phyloP scores from a whole-genome alignment of 2,797 vertebrate species.

The Crax fasciolata region DNA sequence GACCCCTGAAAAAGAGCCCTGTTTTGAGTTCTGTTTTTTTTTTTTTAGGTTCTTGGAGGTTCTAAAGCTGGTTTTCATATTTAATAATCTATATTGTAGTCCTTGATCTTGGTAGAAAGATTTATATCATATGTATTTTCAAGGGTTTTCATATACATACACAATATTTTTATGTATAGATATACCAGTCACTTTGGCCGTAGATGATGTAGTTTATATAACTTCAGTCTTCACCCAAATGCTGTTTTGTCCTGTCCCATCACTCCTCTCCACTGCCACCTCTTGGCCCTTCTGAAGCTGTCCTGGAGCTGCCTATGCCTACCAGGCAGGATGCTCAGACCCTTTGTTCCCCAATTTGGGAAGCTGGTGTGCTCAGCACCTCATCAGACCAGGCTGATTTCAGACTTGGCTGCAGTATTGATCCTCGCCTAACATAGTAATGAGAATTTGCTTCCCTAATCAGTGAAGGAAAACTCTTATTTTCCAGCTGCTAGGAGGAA shows the following conservation, averaged over 20 bases:
- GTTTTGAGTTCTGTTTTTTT: background rate
- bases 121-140: background rate
- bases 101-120: background rate
- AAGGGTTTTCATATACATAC: background rate
- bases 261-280: background rate
- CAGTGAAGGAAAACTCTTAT: conserved; percentile 47
- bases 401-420: conserved; percentile 38
- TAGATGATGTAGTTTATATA: background rate
- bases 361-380: background rate
- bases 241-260: background rate
- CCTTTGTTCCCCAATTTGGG: background rate
- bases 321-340: background rate
- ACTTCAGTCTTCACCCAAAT: background rate
- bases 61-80: background rate
- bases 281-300: background rate
- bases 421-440: conserved; percentile 53
- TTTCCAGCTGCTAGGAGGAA: conserved; percentile 32
- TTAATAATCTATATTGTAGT: background rate
- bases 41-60: background rate
- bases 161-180: background rate
- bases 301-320: background rate
- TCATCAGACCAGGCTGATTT: background rate
- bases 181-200: background rate
- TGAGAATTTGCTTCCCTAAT: conserved; percentile 61
- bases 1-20: background rate